A percentile compares a stretch with the other conserved stretches of the same genome.
Evolutionary conservation across 64 coral and sea anemone genomes (phyloP).

Genomic region (Anthopleura sola): DNA sequence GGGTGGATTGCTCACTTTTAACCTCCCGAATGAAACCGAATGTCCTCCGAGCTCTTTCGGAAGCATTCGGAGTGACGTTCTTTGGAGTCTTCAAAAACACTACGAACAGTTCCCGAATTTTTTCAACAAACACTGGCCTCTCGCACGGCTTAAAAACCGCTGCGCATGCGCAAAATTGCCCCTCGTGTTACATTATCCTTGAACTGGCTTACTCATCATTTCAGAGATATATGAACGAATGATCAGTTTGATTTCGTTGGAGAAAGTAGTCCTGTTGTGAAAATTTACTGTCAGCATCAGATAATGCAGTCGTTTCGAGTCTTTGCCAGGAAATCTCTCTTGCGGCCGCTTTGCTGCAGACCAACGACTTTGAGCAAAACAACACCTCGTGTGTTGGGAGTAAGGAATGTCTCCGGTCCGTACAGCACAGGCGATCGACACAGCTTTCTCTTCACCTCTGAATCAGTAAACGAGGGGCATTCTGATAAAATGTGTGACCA

Average conservation of each 20-base stretch:
- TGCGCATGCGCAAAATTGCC: too few species aligned
- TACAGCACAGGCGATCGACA: constrained; percentile 41
- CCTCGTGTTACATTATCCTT: background rate
- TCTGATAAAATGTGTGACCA: constrained; percentile 95
- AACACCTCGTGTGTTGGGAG: background rate
- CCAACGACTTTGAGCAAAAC: background rate
- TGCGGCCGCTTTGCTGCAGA: background rate
- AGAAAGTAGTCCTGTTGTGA: background rate
- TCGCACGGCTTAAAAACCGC: too few species aligned
- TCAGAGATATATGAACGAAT: background rate
- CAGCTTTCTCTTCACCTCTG: constrained; percentile 89
- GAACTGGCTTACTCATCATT: background rate
- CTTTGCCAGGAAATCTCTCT: background rate
- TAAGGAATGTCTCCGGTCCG: constrained; percentile 34
- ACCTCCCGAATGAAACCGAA: background rate
- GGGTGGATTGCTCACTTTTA: constrained; percentile 32
- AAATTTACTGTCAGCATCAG: background rate
- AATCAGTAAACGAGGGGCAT: constrained; percentile 88
- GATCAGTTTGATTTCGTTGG: background rate
- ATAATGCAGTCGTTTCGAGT: constrained; percentile 11
- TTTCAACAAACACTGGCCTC: background rate
- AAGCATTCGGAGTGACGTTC: background rate
- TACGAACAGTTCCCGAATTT: background rate
- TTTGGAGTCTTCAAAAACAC: background rate
- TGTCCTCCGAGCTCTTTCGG: background rate